Conservation (phyloP, 2,888 invertebrate species). For the Cylloceria caligata region DNA sequence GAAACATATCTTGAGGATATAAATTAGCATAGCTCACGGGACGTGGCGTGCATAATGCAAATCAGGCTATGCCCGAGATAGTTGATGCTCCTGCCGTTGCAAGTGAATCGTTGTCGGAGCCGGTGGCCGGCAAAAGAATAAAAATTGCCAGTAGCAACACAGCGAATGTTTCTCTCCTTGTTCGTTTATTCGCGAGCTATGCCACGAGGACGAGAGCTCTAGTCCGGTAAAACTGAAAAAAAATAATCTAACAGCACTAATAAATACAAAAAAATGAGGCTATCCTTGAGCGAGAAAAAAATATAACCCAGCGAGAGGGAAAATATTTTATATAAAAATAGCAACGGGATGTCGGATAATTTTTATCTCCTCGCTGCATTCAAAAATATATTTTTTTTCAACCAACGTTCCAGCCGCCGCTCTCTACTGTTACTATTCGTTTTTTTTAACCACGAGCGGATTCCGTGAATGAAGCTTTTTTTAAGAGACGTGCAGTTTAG, state of each 20-base stretch:
- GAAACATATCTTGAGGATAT: constrained; percentile 72
- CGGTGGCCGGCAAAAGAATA: constrained; percentile 15
- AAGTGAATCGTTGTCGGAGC: constrained; percentile 29
- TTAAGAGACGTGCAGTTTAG: background rate
- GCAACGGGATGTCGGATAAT: constrained; percentile 56
- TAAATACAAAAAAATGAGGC: background rate
- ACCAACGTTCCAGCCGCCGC: constrained; percentile 14
- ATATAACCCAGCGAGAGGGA: constrained; percentile 22
- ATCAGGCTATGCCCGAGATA: constrained; percentile 64
- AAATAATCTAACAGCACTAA: constrained; percentile 9
- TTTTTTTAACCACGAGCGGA: constrained; percentile 7
- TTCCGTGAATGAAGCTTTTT: background rate
- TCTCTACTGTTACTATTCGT: constrained; percentile 4
- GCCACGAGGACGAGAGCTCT: constrained; percentile 11
- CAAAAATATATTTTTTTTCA: background rate
- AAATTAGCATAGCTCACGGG: constrained; percentile 71
- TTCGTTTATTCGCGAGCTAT: constrained; percentile 51
- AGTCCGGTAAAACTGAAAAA: constrained; percentile 38
- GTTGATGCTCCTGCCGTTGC: constrained; percentile 38
- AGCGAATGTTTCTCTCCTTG: constrained; percentile 42
- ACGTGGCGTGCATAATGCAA: constrained; percentile 74
- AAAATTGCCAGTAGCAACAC: constrained; percentile 13
- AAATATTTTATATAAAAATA: constrained; percentile 53
- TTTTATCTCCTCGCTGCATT: constrained; percentile 60
- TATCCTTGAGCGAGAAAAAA: constrained; percentile 13